Evolutionary conservation across 2,113 vertebrate species (phyloP), one percentile per base, ranked within the genome.

Genomic region (Malurus alboscapulatus): DNA sequence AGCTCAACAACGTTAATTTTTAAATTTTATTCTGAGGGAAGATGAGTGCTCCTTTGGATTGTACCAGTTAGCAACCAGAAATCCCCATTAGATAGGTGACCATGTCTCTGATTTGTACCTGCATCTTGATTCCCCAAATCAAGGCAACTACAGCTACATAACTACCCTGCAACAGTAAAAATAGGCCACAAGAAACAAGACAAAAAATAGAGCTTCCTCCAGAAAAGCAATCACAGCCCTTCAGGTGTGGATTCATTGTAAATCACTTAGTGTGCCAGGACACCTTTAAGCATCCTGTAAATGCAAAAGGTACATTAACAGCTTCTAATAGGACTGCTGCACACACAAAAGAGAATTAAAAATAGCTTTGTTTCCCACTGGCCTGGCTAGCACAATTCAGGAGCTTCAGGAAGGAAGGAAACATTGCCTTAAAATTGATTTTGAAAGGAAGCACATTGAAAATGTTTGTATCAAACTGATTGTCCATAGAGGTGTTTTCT

Each of bases 391-490:
- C 83, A 51, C 58, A 87, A 68, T 54, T 74, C 91, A 87, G 79
- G 50, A 72, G 75, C 81, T 61, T 75, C 84, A 96, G 78, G 69
- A 76, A 93, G 91, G 77, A 94, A 93, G 80, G 90, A 93, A 95
- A 54, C 15, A 27, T 14, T 79, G 84, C 38, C 62, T 72, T 58
- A 80, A 69, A 71, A 38, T 47, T 85, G 54, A 48, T 80, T 93
- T 89, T 73, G 55, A 94, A 76, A 92, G 96, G 94, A 96, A 96
- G 90, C 94, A 95, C 91, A 94, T 79, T 93, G 87, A 83, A 76
- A 87, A 69, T 40, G 55, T 92, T 91, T 75, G 29, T 51, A 53
- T 50, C 4, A 2, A 79, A 42, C 47, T 66, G 30, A 79, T 76
- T 82, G 81, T 71, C 83, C 54, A 58, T 17, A 44, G 89, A 93